Conservation (phyloP, 2,888 invertebrate species). For the Limnephilus lunatus region DNA sequence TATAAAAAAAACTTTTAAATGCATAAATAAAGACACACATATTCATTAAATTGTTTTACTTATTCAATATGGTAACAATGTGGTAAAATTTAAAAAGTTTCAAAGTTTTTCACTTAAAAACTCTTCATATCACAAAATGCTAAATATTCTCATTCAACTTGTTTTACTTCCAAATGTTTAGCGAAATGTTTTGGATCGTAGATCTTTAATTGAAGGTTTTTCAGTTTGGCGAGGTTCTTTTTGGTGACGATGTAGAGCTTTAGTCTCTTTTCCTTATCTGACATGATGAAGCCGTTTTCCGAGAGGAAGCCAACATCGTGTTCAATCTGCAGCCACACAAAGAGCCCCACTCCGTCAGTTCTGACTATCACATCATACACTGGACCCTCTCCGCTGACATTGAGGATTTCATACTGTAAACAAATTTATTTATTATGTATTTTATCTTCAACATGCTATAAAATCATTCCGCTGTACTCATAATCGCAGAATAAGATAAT, state of each 20-base stretch:
- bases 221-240: constrained; percentile 17
- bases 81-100: background rate
- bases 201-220: constrained; percentile 15
- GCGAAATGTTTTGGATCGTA: constrained; percentile 41
- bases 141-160: background rate
- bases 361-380: constrained; percentile 68
- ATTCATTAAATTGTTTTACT: background rate
- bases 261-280: constrained; percentile 67
- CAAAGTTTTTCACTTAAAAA: background rate
- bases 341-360: constrained; percentile 79
- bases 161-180: constrained; percentile 11
- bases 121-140: background rate
- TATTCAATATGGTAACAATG: background rate
- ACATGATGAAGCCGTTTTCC: constrained; percentile 85
- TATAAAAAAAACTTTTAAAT: background rate
- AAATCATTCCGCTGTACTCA: no score
- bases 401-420: constrained; percentile 45
- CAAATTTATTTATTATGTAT: background rate
- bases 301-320: constrained; percentile 81
- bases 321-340: constrained; percentile 83
- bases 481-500: no score
- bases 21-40: background rate
- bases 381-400: constrained; percentile 36
- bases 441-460: no score
- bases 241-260: constrained; percentile 34